A percentile compares a stretch with the other conserved stretches of the same genome.
Evolutionary conservation across 2,113 vertebrate species (phyloP).

Genomic region (Silurus glanis): DNA sequence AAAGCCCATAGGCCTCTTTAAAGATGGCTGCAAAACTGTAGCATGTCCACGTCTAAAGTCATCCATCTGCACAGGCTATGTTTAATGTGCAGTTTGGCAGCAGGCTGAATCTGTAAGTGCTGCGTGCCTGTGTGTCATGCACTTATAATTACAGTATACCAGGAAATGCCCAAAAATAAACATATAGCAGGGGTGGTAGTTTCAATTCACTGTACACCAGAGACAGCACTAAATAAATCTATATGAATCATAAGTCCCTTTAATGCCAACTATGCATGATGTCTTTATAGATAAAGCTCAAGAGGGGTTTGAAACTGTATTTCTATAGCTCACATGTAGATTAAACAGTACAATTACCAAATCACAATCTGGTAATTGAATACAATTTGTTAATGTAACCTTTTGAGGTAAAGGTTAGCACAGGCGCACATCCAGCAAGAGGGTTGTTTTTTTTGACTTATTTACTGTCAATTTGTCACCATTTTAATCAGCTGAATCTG

Average conservation of each 20-base stretch:
- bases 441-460: background rate
- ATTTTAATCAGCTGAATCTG: conserved; percentile 7
- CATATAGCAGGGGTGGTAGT: background rate
- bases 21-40: conserved; percentile 41
- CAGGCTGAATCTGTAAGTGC: conserved; percentile 15
- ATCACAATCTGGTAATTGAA: background rate
- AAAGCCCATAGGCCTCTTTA: conserved; percentile 46
- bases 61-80: conserved; percentile 14
- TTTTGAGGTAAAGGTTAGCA: conserved; percentile 23
- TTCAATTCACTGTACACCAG: conserved; percentile 5
- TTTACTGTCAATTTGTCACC: conserved; percentile 2
- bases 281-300: background rate
- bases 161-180: conserved; percentile 30
- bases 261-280: background rate
- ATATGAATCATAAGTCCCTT: background rate
- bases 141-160: conserved; percentile 26
- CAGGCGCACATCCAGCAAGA: background rate
- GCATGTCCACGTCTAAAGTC: conserved; percentile 18
- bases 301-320: background rate
- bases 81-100: conserved; percentile 22
- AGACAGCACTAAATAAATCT: background rate
- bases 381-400: conserved; percentile 25
- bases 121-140: background rate
- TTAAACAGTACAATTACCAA: conserved; percentile 19
- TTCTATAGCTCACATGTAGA: background rate